phyloP scores from a whole-genome alignment of 2,888 invertebrate genomes.

The Noctua janthe region DNA sequence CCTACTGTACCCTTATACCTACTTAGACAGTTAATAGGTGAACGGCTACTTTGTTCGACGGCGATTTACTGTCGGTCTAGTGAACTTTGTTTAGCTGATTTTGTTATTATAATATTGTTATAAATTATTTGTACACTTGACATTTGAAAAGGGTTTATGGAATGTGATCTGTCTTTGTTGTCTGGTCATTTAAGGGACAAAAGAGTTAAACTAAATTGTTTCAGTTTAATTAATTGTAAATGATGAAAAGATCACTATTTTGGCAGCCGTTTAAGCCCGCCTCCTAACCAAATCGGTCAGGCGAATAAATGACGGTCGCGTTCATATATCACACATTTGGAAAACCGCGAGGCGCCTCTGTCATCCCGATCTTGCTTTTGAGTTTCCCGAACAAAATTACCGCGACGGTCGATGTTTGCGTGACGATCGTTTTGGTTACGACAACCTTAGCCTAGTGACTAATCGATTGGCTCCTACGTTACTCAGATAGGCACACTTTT shows the following conservation, averaged over 20 bases:
- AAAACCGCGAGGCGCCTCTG: neutral
- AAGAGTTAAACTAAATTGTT: neutral
- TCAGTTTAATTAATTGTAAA: neutral
- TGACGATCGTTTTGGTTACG: neutral
- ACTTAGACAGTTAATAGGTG: slow-evolving; percentile 55
- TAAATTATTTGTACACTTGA: slow-evolving; percentile 31
- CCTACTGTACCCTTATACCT: slow-evolving; percentile 13
- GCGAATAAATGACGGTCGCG: too few relatives aligned
- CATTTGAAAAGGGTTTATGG: slow-evolving; percentile 18
- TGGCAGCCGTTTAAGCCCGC: neutral
- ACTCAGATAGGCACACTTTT: neutral
- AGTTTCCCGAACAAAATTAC: neutral
- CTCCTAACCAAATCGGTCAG: neutral
- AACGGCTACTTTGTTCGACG: slow-evolving; percentile 60
- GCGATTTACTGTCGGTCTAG: slow-evolving; percentile 53
- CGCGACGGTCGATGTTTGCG: neutral
- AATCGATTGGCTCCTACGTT: neutral
- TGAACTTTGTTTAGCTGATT: slow-evolving; percentile 43
- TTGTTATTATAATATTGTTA: slow-evolving; percentile 24
- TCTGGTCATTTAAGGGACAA: slow-evolving; percentile 25
- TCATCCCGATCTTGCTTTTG: neutral
- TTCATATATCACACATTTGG: neutral
- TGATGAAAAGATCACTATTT: neutral
- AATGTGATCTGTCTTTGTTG: slow-evolving; percentile 27
- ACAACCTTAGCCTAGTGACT: neutral